Conservation (phyloP, 2,888 invertebrate genomes). For the Leptopilina myrica region DNA sequence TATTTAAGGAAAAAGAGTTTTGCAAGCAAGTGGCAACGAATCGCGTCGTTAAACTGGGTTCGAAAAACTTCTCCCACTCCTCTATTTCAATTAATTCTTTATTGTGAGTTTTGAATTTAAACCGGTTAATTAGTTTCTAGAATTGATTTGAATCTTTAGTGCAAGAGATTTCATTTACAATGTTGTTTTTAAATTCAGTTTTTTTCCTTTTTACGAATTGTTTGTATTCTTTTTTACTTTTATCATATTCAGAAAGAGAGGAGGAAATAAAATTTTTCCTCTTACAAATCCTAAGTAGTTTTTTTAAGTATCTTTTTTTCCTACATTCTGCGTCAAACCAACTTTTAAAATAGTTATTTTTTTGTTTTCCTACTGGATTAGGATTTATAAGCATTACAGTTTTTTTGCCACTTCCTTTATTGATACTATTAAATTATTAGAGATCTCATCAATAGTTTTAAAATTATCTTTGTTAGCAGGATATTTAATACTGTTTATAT, state of each 20-base stretch:
- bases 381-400: no score
- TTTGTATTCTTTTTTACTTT: not conserved
- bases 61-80: not conserved
- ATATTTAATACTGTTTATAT: no score
- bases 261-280: not conserved
- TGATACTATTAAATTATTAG: no score
- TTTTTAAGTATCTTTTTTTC: not conserved
- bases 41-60: not conserved
- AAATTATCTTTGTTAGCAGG: no score
- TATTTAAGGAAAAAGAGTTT: not conserved
- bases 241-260: not conserved
- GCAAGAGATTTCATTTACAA: not conserved
- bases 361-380: no score
- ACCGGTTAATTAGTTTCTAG: not conserved
- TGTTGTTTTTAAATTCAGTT: not conserved
- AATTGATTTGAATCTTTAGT: not conserved
- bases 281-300: not conserved
- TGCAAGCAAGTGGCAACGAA: not conserved
- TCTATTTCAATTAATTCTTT: not conserved
- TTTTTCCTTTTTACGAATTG: not conserved
- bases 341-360: not conserved
- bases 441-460: no score
- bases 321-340: not conserved
- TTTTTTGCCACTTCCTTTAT: no score
- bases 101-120: not conserved